Evolutionary conservation across 1,140 invertebrate species (phyloP).

Genomic region (Pemphigus obesinymphae): DNA sequence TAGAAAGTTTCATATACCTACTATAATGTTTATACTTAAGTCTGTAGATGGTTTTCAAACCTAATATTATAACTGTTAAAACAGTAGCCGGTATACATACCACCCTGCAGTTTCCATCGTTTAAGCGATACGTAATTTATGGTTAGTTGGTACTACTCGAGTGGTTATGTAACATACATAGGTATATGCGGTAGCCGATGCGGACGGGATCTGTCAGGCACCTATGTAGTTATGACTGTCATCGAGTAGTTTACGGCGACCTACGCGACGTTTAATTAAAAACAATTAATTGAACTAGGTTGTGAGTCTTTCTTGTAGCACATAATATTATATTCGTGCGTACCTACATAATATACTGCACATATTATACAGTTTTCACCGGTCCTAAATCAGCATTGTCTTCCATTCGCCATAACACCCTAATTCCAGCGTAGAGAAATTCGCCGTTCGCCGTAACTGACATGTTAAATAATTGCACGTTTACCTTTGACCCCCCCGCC

Average conservation of each 20-base stretch:
- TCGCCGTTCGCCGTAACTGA: not conserved
- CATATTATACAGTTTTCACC: not conserved
- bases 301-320: not conserved
- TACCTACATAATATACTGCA: not conserved
- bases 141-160: no score
- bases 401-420: not conserved
- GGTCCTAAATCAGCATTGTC: not conserved
- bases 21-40: not conserved
- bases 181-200: no score
- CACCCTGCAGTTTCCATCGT: no score
- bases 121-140: no score
- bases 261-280: not conserved
- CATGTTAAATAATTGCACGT: slow-evolving; percentile 20
- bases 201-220: no score
- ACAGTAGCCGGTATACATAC: no score
- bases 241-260: not conserved
- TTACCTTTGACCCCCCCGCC: slow-evolving; percentile 20
- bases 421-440: slow-evolving; percentile 6
- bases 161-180: no score
- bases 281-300: not conserved
- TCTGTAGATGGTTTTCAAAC: no score
- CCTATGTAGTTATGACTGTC: no score
- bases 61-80: no score
- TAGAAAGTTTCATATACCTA: not conserved
- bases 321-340: not conserved